Evolutionary conservation across 2,888 invertebrate species (phyloP).

Genomic region (Drosophila neonasuta): DNA sequence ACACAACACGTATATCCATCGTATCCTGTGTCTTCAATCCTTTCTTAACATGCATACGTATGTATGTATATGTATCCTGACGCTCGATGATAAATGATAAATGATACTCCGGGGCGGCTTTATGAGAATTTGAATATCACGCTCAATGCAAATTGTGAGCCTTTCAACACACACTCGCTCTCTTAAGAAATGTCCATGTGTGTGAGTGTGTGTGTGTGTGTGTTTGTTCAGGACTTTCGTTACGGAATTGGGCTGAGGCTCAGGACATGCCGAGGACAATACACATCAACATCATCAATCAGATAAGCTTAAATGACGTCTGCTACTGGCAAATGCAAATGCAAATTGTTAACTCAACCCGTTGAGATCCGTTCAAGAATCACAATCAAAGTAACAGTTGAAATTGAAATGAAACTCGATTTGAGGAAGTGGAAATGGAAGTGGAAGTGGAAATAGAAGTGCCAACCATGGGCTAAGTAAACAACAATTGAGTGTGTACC

Average conservation of each 20-base stretch:
- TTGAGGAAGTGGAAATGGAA: conserved; percentile 8
- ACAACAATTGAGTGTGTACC: conserved; percentile 42
- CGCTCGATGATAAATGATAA: conserved; percentile 73
- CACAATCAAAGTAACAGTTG: conserved; percentile 67
- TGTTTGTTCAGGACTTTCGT: conserved; percentile 75
- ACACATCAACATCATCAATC: conserved; percentile 76
- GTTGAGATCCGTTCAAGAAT: conserved; percentile 58
- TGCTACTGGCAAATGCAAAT: conserved; percentile 60
- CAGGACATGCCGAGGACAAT: conserved; percentile 39
- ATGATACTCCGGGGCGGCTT: conserved; percentile 62
- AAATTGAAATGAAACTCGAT: conserved; percentile 33
- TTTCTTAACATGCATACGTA: conserved; percentile 8
- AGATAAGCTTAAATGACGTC: conserved; percentile 78
- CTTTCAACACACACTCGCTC: conserved; percentile 59
- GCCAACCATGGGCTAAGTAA: conserved; percentile 61
- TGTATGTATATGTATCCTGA: conserved; percentile 38
- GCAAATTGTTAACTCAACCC: conserved; percentile 74
- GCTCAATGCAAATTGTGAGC: conserved; percentile 69
- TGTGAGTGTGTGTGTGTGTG: not conserved
- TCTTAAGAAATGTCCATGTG: not conserved
- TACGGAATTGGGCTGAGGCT: conserved; percentile 15
- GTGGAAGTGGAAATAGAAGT: conserved; percentile 47
- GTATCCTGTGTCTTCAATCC: conserved; percentile 36
- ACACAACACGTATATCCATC: conserved; percentile 37
- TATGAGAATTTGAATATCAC: conserved; percentile 75